phyloP scores from a whole-genome alignment of 1,140 invertebrate genomes.

The Plutomurus gul region DNA sequence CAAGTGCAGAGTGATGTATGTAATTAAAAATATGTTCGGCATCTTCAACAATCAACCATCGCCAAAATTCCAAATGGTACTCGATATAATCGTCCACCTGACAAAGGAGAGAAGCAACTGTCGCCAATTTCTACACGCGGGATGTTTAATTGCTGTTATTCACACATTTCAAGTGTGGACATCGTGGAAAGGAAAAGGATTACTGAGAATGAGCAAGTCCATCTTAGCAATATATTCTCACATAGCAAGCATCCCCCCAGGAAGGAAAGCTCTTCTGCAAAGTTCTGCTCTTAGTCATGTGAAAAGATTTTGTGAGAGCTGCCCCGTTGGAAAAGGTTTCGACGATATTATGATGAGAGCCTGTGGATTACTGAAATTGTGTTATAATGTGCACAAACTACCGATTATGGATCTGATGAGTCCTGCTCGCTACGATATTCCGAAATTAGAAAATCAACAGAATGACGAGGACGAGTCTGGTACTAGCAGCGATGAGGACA shows the following conservation, averaged over 20 bases:
- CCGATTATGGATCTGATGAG: conserved; percentile 62
- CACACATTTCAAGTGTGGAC: conserved; percentile 8
- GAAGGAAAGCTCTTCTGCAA: conserved; percentile 64
- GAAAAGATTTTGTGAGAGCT: conserved; percentile 67
- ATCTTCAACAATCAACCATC: conserved; percentile 67
- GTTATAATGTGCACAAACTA: conserved; percentile 66
- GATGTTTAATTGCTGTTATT: conserved; percentile 10
- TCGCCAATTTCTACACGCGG: conserved; percentile 14
- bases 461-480: conserved; percentile 39
- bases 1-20: conserved; percentile 66
- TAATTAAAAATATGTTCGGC: conserved; percentile 67
- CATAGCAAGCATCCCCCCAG: conserved; percentile 54
- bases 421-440: conserved; percentile 51
- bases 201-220: conserved; percentile 30
- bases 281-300: conserved; percentile 66
- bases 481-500: conserved; percentile 43
- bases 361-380: conserved; percentile 68
- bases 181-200: conserved; percentile 25
- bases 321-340: conserved; percentile 68
- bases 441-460: conserved; percentile 35
- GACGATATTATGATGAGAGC: conserved; percentile 66
- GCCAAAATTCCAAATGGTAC: conserved; percentile 64
- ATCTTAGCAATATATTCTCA: conserved; percentile 21
- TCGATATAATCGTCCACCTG: conserved; percentile 69
- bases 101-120: conserved; percentile 61